Percentiles rank a stretch among this genome's conserved stretches.
These are phyloP conservation scores for Sarcophaga bullata DNA, from an alignment of 1,140 invertebrate genomes.

Conservation along the genomic window DNA sequence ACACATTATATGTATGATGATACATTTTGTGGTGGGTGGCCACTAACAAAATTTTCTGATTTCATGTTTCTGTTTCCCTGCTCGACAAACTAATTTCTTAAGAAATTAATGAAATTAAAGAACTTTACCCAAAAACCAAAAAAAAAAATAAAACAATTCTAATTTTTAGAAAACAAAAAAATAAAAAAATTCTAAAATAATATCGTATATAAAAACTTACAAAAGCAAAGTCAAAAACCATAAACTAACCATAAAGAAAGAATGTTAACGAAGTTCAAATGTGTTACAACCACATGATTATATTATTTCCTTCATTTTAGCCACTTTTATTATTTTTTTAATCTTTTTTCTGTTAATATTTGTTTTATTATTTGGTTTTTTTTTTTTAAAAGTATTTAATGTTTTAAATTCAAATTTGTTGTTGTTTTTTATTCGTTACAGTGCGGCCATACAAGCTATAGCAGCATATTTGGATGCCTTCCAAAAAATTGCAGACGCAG, in stretches of 20 bases:
- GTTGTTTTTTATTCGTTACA: conserved; percentile 65
- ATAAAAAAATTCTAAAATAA: too few relatives aligned
- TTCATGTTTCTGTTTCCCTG: too few relatives aligned
- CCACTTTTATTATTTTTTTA: conserved; percentile 35
- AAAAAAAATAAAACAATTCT: too few relatives aligned
- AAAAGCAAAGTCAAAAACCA: neutral
- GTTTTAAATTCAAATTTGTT: conserved; percentile 43
- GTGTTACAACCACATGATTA: conserved; percentile 20
- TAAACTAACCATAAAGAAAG: neutral
- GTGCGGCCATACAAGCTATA: conserved; percentile 88
- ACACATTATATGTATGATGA: too few relatives aligned
- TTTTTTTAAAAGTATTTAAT: neutral
- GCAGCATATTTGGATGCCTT: conserved; percentile 94
- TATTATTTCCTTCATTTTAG: conserved; percentile 52
- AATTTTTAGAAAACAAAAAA: too few relatives aligned
- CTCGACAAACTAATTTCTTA: too few relatives aligned
- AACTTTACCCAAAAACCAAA: too few relatives aligned
- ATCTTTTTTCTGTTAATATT: conserved; percentile 36
- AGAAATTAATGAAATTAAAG: too few relatives aligned
- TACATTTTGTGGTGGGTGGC: too few relatives aligned
- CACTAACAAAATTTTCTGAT: too few relatives aligned
- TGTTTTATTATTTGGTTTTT: conserved; percentile 33
- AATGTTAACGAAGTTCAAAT: conserved; percentile 19
- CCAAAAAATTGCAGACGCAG: conserved; percentile 97
- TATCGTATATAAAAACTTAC: too few relatives aligned